Percentiles rank a stretch among this genome's conserved stretches.
These are phyloP conservation scores for Hyposoter didymator DNA, from an alignment of 2,888 invertebrate genomes.

Conservation along the genomic window DNA sequence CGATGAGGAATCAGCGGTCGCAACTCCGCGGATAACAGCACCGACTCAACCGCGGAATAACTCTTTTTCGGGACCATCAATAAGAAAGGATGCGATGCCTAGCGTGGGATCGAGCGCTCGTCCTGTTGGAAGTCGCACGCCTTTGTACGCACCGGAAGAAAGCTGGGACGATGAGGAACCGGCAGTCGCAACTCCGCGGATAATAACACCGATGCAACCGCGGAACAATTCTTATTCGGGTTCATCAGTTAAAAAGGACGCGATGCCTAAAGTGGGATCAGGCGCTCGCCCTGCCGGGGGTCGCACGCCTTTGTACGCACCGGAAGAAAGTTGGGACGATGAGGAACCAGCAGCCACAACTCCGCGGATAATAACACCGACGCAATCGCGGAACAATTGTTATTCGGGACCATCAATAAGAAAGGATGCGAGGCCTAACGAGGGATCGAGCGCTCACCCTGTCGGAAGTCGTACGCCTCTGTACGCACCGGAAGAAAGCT, in stretches of 20 bases:
- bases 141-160: conserved; percentile 24
- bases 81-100: not conserved
- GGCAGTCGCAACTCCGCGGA: not conserved
- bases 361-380: not conserved
- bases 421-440: not conserved
- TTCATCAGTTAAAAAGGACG: not conserved
- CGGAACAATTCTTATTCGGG: not conserved
- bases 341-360: not conserved
- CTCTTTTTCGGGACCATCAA: not conserved
- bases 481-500: conserved; percentile 20
- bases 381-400: not conserved
- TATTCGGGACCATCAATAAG: not conserved
- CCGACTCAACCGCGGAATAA: not conserved
- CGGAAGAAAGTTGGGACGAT: conserved; percentile 39
- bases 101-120: conserved; percentile 11
- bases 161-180: conserved; percentile 36
- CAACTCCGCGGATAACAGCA: not conserved
- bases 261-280: not conserved
- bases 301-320: conserved; percentile 20
- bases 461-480: conserved; percentile 15
- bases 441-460: not conserved
- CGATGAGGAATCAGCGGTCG: not conserved
- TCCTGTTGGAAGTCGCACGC: conserved; percentile 4
- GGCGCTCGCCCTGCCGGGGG: not conserved
- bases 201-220: not conserved